Conservation (phyloP, 2,113 vertebrate genomes). For the Rhombomys opimus region DNA sequence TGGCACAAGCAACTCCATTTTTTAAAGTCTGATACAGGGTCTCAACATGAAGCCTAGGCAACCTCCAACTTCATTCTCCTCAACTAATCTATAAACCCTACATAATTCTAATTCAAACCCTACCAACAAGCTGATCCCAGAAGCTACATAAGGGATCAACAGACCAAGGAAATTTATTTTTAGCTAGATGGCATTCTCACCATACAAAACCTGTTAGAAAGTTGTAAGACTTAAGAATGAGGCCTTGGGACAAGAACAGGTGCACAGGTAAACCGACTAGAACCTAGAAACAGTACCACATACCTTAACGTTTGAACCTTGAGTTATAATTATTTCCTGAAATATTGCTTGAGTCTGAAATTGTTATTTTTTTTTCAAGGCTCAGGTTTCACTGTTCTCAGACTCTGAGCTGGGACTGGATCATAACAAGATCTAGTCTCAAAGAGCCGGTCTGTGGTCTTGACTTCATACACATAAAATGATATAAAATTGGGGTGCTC, state of each 20-base stretch:
- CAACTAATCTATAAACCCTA: neutral
- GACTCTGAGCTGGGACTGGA: neutral
- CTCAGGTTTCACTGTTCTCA: neutral
- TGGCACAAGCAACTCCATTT: neutral
- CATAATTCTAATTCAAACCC: neutral
- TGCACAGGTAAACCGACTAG: neutral
- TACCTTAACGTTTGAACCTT: neutral
- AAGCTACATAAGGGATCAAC: neutral
- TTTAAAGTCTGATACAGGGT: neutral
- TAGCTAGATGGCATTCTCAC: neutral
- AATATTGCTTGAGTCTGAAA: neutral
- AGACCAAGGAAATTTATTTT: neutral
- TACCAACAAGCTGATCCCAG: neutral
- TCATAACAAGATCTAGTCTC: neutral
- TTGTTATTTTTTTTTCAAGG: neutral
- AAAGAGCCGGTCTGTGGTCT: neutral
- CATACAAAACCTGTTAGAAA: neutral
- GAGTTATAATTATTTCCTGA: neutral
- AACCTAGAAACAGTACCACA: conserved; percentile 4
- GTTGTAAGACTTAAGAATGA: neutral
- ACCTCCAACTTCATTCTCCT: neutral
- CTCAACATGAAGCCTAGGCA: neutral
- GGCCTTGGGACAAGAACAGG: neutral
- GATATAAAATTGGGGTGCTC: neutral
- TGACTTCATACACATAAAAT: neutral